Percentiles rank a stretch among this genome's conserved stretches.
Evolutionary conservation across 35 echinoderm and acorn worm genomes (phyloP).

Genomic region (Diadema setosum): DNA sequence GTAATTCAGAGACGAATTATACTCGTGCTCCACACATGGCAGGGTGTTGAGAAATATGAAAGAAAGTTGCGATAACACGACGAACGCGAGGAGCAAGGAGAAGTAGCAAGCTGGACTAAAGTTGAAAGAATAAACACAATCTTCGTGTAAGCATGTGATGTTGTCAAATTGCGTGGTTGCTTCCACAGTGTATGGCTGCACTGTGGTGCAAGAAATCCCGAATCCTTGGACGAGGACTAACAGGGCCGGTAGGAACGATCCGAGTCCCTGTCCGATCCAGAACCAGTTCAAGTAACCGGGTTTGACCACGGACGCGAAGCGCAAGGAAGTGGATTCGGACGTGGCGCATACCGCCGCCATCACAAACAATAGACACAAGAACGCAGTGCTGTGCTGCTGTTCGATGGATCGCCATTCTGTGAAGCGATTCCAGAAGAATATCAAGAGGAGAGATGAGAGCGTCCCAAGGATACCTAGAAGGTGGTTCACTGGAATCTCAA

Average conservation of each 20-base stretch:
- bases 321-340: neutral
- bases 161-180: too few species aligned
- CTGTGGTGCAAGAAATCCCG: too few species aligned
- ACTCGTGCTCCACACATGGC: neutral
- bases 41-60: conserved; percentile 1
- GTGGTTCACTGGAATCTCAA: conserved; percentile 16
- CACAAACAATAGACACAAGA: neutral
- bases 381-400: neutral
- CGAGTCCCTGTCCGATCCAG: conserved; percentile 4
- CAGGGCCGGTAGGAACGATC: neutral
- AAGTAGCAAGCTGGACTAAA: too few species aligned
- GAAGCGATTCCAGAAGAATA: neutral
- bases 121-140: too few species aligned
- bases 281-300: neutral
- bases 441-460: neutral
- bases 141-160: too few species aligned
- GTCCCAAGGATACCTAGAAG: neutral
- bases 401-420: neutral
- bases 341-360: neutral
- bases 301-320: neutral
- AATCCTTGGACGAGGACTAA: too few species aligned
- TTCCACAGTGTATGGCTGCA: too few species aligned
- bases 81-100: neutral
- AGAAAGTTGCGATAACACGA: conserved; percentile 3
- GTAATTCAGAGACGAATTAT: neutral